A percentile compares a stretch with the other conserved stretches of the same genome.
Evolutionary conservation across 1,140 invertebrate genomes (phyloP).

Genomic region (Penaeus japonicus): DNA sequence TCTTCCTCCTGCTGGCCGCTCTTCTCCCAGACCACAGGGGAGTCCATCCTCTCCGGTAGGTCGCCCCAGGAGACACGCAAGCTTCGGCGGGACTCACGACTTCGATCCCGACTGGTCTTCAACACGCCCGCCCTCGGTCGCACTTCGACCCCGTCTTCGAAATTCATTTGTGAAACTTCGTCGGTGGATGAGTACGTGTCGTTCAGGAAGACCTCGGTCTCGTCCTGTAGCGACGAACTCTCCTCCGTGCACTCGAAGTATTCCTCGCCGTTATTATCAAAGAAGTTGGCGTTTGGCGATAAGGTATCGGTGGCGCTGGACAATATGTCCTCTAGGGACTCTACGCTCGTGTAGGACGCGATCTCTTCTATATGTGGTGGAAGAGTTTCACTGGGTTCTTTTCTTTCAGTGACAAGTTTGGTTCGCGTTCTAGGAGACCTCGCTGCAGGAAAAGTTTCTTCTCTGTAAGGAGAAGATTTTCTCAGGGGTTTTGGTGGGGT

Average conservation of each 20-base stretch:
- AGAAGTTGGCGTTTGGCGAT: not conserved
- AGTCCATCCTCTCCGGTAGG: conserved; percentile 31
- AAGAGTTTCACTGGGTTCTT: no score
- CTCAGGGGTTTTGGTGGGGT: not conserved
- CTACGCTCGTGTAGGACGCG: not conserved
- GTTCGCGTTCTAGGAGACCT: not conserved
- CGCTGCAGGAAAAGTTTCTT: not conserved
- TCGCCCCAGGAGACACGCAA: conserved; percentile 44
- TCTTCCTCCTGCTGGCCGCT: not conserved
- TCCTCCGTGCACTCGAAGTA: no score
- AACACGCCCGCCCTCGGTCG: conserved; percentile 38
- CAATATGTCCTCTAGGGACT: not conserved
- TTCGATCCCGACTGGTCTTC: conserved; percentile 31
- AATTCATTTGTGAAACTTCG: not conserved
- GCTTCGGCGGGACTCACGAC: conserved; percentile 39
- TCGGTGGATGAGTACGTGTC: no score
- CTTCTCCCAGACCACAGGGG: not conserved
- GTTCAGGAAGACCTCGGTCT: not conserved
- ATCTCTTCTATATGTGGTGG: not conserved
- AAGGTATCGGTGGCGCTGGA: no score
- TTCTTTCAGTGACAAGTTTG: not conserved
- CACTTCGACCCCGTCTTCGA: not conserved
- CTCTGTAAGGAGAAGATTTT: not conserved
- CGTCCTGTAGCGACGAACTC: not conserved
- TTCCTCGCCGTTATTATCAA: not conserved